Conservation (phyloP, 2,113 vertebrate species). For the Oophaga pumilio region DNA sequence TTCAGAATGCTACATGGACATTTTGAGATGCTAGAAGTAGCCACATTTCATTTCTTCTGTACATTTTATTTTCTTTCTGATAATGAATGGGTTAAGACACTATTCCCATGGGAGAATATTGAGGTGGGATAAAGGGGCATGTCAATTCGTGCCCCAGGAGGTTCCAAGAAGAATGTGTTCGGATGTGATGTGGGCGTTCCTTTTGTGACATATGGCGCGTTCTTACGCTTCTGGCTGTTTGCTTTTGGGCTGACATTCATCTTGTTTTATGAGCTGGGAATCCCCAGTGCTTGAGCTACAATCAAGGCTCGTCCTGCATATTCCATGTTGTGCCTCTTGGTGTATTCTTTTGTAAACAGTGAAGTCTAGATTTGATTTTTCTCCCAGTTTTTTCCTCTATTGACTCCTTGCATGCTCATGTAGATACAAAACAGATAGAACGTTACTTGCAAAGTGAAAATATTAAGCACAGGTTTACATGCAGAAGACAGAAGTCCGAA, state of each 20-base stretch:
- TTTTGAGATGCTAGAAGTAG: background rate
- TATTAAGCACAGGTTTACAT: too few relatives aligned
- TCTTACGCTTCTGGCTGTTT: slow-evolving; percentile 45
- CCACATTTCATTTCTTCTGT: background rate
- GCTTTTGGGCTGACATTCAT: slow-evolving; percentile 41
- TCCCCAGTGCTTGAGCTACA: slow-evolving; percentile 40
- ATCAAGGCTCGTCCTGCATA: background rate
- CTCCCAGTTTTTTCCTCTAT: background rate
- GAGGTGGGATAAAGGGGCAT: slow-evolving; percentile 29
- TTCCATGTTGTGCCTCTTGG: background rate
- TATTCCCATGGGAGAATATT: slow-evolving; percentile 28
- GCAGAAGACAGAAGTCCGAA: too few relatives aligned
- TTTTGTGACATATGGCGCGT: slow-evolving; percentile 24
- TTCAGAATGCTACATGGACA: too few relatives aligned
- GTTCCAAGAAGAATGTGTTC: slow-evolving; percentile 40
- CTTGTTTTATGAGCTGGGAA: slow-evolving; percentile 57
- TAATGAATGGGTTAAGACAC: slow-evolving; percentile 33
- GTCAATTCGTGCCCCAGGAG: slow-evolving; percentile 46
- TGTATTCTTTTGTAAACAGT: background rate
- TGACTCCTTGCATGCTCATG: background rate
- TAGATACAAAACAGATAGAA: background rate
- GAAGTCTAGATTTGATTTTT: background rate
- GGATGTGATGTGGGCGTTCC: slow-evolving; percentile 25
- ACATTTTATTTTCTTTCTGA: background rate
- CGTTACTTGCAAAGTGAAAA: background rate